A percentile compares a stretch with the other conserved stretches of the same genome.
phyloP scores from a whole-genome alignment of 2,113 vertebrate species.

The Taurulus bubalis region DNA sequence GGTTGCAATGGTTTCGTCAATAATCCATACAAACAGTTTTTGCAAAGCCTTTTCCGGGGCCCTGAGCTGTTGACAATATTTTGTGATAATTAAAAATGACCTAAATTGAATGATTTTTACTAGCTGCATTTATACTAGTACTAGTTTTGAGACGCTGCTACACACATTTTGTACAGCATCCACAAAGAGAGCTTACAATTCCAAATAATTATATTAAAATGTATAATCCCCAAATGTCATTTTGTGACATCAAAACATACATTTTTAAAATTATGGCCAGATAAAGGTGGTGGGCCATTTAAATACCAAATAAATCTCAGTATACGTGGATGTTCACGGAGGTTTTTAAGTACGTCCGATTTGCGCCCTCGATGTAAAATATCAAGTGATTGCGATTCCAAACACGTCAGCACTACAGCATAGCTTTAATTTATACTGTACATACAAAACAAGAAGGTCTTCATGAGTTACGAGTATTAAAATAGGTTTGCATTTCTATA shows the following conservation, averaged over 20 bases:
- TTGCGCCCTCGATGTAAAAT: no score
- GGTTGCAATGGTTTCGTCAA: background rate
- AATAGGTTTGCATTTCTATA: slow-evolving; percentile 80
- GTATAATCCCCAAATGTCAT: background rate
- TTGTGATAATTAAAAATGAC: background rate
- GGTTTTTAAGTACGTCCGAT: no score
- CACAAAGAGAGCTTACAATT: background rate
- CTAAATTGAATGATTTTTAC: background rate
- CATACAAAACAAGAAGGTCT: slow-evolving; percentile 79
- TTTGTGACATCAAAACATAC: background rate
- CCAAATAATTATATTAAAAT: background rate
- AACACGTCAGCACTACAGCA: slow-evolving; percentile 63
- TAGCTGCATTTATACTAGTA: background rate
- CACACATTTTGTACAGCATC: background rate
- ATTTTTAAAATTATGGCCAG: no score
- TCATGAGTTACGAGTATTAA: slow-evolving; percentile 78
- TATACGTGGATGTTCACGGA: no score
- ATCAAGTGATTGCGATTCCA: no score
- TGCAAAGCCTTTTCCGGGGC: background rate
- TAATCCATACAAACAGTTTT: background rate
- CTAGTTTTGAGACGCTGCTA: background rate
- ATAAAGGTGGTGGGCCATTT: background rate
- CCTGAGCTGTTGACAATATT: background rate
- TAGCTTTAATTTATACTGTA: slow-evolving; percentile 79
- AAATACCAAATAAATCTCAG: slow-evolving; percentile 1